Evolutionary conservation across 2,797 vertebrate genomes (phyloP), one percentile per base, ranked within the genome.

Genomic region (Sebastes jordani): DNA sequence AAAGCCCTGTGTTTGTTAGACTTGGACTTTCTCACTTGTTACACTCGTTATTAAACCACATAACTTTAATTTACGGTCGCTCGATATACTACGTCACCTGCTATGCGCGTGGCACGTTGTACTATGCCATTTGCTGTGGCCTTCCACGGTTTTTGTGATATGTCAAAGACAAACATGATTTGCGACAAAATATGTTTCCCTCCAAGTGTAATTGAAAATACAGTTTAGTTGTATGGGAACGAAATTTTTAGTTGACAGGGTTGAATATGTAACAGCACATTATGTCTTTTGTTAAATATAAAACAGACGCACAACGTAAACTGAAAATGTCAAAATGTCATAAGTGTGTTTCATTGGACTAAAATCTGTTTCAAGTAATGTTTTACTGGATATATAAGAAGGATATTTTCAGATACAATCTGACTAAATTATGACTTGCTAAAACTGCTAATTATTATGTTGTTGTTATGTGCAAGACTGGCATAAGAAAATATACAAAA

Each of bases 361-460:
- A 8, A 82, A 63, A 80, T 14, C 72, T 54, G 32, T 13, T 7
- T 10, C 9, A 67, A 56, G 23, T 38, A 1, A 36, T 38, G n/a
- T 23, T 56, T 72, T 4, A 27, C 2, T 63, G 7, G 4, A 9
- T 10, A 1, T 13, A 27, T 11, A 11, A 46, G 13, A 36, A 7
- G 1, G 3, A 42, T 49, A 42, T 18, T 63, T 64, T 69, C 16
- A 8, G 36, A 64, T 65, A 55, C 30, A 73, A 58, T 22, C n/a
- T 71, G 58, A 73, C 49, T 54, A 5, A 60, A 52, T 1, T 63
- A 30, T 54, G 55, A 76, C 20, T 75, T 38, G 11, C 63, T 70
- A 61, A 71, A 84, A 73, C 27, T 18, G 23, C 9, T 59, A 25
- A 71, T 58, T 72, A 71, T 63, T 38, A 64, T 59, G 10, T 52